Evolutionary conservation across 2,888 invertebrate species (phyloP), one percentile per base, ranked within the genome.

Genomic region (Tupiocoris notatus): DNA sequence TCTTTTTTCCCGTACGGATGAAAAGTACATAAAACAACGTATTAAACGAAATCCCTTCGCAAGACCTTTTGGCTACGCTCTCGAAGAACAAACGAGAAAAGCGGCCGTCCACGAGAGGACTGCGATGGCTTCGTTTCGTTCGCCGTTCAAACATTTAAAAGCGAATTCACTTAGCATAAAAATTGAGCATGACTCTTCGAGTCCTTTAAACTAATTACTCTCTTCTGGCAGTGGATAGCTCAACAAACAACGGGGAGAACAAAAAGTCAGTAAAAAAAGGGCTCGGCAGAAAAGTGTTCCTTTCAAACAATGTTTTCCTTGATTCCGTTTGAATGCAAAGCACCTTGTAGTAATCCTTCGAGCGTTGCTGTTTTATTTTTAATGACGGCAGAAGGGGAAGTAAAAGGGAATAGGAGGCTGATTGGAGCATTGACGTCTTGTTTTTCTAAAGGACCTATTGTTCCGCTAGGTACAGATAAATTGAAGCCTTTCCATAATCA

Each of bases 361-460:
- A 23, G 17, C 61, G 66, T 61, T 67, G 21, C 25, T 68, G 68
- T 76, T 76, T 76, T 76, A 76, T 76, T 76, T 76, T 76, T 76
- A 76, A 76, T 76, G 76, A 76, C n/a, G n/a, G n/a, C n/a, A n/a
- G n/a, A n/a, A n/a, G n/a, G n/a, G n/a, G 67, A 63, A 22, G 24
- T 23, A 25, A 61, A 12, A 20, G 64, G 18, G 39, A 12, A 39
- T 39, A 3, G 73, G 20, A 20, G 56, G 76, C 61, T 76, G 76
- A 76, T 76, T 68, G 76, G 39, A 68, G 76, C 76, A 76, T 76
- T 76, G 76, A 76, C 76, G 76, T 76, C 76, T 76, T 76, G 23
- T 39, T 39, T n/a, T 67, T 76, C 59, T 12, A 65, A 56, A 18
- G 24, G 24, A 39, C 71, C 61, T 22, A 58, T 75, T 75, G 64